Base-by-base conservation (phyloP, 2,113 vertebrate genomes). In the Lethenteron camtschaticum region DNA sequence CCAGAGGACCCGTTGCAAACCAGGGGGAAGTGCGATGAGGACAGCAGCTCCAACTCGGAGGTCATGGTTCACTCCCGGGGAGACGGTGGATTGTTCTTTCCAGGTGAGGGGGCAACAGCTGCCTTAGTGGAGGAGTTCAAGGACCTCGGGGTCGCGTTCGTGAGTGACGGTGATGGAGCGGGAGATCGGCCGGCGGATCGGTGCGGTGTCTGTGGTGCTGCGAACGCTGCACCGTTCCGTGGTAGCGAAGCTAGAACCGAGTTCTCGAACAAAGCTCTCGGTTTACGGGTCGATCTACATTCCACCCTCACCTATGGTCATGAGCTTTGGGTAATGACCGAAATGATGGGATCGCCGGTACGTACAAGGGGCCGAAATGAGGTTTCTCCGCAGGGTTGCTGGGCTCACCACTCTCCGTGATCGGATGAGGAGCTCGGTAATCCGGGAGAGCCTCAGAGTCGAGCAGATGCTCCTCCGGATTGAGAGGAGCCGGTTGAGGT, bases 1-100 rank as follows among this genome's bases (percentile, higher is more conserved):
- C 41, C 41, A 7, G 4, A 41, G 41, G 41, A 6, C 41, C 41
- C 41, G 41, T n/a, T 41, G 41, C 41, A 41, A 5, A 41, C 41
- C 41, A 41, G 41, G 41, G 41, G 41, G 1, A 41, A 3, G 70
- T 16, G 9, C 9, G 70, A 70, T 70, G 57, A 70, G 70, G 24
- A 70, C 70, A 57, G 70, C 57, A 70, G 57, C 56, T 70, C 70
- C 70, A 70, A 70, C 10, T 68, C 70, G 24, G 70, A 70, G 70
- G 70, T 11, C 70, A 70, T 9, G 10, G 70, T 66, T 70, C 56
- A 58, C n/a, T 57, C 12, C 9, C 3, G 56, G 70, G 70, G 56
- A 70, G 24, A 70, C 9, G 56, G 70, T 70, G 70, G 70, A 57
- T 70, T 70, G 70, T 58, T 59, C 70, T 68, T 58, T 70, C 70